Evolutionary conservation across 2,797 vertebrate genomes (phyloP), one percentile per base, ranked within the genome.

Genomic region (Galagoides demidoff): DNA sequence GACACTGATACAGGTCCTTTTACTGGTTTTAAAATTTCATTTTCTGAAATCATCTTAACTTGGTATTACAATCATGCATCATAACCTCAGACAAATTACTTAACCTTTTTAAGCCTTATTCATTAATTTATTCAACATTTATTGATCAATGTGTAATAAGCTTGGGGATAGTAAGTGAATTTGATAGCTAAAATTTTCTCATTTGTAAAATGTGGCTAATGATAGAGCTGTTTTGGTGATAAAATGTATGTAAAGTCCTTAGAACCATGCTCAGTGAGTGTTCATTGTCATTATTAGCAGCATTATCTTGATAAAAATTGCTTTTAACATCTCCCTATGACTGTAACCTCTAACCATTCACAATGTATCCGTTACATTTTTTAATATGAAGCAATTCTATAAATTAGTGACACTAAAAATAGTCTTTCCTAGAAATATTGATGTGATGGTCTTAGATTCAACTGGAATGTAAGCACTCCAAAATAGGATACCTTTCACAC

Each of bases 111-210:
- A 95, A 85, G 59, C 29, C 68, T 89, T 94, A 85, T 64, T 94
- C 57, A 89, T 87, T 85, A 94, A 63, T 94, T 77, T 94, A 64
- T 78, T 87, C 61, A 95, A 90, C 57, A 96, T 95, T 87, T 94
- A 94, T 66, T 82, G 37, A 94, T 89, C 29, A 71, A 64, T 52
- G 31, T 89, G 29, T 81, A 90, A 96, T 82, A 83, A 20, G 63
- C 90, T 66, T 82, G 23, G 81, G 64, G 59, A 96, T 61, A 90
- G 84, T 57, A 96, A 83, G 55, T 68, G 39, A 94, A 90, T 71
- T 31, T 49, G 68, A 93, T 68, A 84, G 61, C 22, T 81, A 95
- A 77, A 12, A 39, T 86, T 91, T 95, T 89, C 73, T 92, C 52
- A 90, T 64, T 82, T 96, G 12, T 92, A 95, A 96, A 93, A 94